phyloP scores from a whole-genome alignment of 2,888 invertebrate species.

The Lasioglossum vierecki region DNA sequence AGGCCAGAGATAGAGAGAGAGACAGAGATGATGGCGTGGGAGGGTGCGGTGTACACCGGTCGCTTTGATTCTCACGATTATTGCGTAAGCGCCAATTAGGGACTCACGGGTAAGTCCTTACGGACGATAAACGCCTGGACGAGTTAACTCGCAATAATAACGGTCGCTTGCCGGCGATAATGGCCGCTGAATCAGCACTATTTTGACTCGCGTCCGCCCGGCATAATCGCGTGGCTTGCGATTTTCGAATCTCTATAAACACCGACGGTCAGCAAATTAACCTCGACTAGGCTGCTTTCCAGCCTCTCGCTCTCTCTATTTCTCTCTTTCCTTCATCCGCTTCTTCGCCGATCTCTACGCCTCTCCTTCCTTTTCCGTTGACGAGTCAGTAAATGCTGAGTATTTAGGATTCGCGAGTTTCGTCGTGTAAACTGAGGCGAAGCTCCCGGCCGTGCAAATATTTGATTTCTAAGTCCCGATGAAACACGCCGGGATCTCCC shows the following conservation, averaged over 20 bases:
- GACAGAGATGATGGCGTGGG: neutral
- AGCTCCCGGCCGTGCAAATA: constrained; percentile 68
- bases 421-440: constrained; percentile 71
- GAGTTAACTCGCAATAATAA: constrained; percentile 74
- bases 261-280: constrained; percentile 69
- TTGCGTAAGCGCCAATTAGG: constrained; percentile 67
- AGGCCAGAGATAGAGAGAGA: neutral
- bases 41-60: constrained; percentile 2
- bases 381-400: constrained; percentile 72
- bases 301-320: neutral
- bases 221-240: constrained; percentile 70
- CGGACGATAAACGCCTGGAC: constrained; percentile 70
- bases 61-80: constrained; percentile 64
- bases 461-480: constrained; percentile 74
- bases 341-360: constrained; percentile 5
- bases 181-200: constrained; percentile 70
- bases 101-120: constrained; percentile 60
- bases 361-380: constrained; percentile 35
- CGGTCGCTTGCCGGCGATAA: constrained; percentile 61
- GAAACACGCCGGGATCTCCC: constrained; percentile 64
- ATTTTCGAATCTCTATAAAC: constrained; percentile 71
- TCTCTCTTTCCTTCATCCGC: constrained; percentile 5
- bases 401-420: constrained; percentile 74
- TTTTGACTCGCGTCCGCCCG: constrained; percentile 57
- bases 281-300: constrained; percentile 28